Percentiles rank a stretch among this genome's conserved stretches.
These are phyloP conservation scores for Panzeria rudis DNA, from an alignment of 2,888 invertebrate genomes.

Conservation along the genomic window DNA sequence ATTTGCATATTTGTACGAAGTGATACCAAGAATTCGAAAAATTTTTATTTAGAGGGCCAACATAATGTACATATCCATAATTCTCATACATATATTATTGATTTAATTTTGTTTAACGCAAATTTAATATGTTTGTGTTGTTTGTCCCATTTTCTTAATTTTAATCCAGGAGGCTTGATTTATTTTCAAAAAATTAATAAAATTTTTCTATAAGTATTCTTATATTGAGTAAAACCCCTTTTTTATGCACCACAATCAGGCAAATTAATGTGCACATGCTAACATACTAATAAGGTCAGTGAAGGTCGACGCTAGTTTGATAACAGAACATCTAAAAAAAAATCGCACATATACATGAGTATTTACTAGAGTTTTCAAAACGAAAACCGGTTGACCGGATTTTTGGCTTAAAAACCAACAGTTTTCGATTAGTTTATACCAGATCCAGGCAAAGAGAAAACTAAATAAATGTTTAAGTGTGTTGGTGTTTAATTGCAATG, in stretches of 20 bases:
- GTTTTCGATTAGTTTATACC: not conserved
- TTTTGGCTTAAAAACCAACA: too few relatives aligned
- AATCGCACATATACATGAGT: not conserved
- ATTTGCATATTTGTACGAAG: too few relatives aligned
- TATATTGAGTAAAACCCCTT: slow-evolving; percentile 9
- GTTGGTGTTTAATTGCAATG: too few relatives aligned
- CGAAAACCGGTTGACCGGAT: not conserved
- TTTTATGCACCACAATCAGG: slow-evolving; percentile 8
- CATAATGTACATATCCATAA: too few relatives aligned
- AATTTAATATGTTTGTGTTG: not conserved
- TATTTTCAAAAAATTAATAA: not conserved
- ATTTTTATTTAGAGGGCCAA: too few relatives aligned
- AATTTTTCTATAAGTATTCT: not conserved
- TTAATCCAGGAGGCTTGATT: not conserved
- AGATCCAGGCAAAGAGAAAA: too few relatives aligned
- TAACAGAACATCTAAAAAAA: slow-evolving; percentile 35
- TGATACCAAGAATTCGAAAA: too few relatives aligned
- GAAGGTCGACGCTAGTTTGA: slow-evolving; percentile 68
- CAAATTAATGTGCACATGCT: not conserved
- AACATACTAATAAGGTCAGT: slow-evolving; percentile 53
- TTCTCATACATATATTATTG: not conserved
- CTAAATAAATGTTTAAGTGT: too few relatives aligned
- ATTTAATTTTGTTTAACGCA: too few relatives aligned
- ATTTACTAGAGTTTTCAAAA: slow-evolving; percentile 15
- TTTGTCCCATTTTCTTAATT: not conserved